Percentiles rank a stretch among this genome's conserved stretches.
These are phyloP conservation scores for Trichoplusia ni DNA, from an alignment of 1,140 invertebrate species.

Conservation along the genomic window DNA sequence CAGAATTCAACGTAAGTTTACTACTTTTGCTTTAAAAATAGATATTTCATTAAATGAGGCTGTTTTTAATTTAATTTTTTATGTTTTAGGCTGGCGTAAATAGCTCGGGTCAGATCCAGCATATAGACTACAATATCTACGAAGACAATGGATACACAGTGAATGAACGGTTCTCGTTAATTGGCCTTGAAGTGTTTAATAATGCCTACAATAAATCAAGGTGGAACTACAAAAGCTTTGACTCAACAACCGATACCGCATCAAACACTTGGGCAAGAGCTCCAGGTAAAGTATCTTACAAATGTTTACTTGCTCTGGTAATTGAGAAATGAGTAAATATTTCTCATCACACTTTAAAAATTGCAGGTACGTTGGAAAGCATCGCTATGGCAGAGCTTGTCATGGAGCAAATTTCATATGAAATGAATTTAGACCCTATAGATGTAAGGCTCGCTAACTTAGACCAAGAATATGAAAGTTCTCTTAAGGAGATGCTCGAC, in stretches of 20 bases:
- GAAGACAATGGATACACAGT: slow-evolving; percentile 83
- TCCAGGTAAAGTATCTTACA: background rate
- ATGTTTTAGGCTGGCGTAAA: slow-evolving; percentile 51
- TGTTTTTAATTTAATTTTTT: background rate
- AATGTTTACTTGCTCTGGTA: background rate
- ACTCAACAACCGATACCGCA: slow-evolving; percentile 63
- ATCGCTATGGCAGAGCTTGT: slow-evolving; percentile 88
- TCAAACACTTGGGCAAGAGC: slow-evolving; percentile 82
- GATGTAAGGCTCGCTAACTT: slow-evolving; percentile 86
- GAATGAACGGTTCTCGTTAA: slow-evolving; percentile 78
- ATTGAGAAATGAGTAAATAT: background rate
- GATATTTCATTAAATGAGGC: background rate
- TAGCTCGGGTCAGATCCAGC: slow-evolving; percentile 84
- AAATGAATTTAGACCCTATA: slow-evolving; percentile 85
- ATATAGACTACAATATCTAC: slow-evolving; percentile 82
- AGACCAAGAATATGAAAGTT: slow-evolving; percentile 55
- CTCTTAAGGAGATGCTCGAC: slow-evolving; percentile 41
- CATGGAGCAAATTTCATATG: slow-evolving; percentile 91
- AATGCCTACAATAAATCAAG: slow-evolving; percentile 52
- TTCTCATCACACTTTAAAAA: too few species aligned
- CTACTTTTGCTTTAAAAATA: background rate
- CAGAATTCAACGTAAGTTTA: slow-evolving; percentile 83
- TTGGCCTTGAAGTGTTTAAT: slow-evolving; percentile 38
- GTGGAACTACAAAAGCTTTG: slow-evolving; percentile 58
- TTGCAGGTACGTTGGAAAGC: slow-evolving; percentile 85